Base-by-base conservation (phyloP, 2,113 vertebrate species). In the Leptodactylus fuscus region DNA sequence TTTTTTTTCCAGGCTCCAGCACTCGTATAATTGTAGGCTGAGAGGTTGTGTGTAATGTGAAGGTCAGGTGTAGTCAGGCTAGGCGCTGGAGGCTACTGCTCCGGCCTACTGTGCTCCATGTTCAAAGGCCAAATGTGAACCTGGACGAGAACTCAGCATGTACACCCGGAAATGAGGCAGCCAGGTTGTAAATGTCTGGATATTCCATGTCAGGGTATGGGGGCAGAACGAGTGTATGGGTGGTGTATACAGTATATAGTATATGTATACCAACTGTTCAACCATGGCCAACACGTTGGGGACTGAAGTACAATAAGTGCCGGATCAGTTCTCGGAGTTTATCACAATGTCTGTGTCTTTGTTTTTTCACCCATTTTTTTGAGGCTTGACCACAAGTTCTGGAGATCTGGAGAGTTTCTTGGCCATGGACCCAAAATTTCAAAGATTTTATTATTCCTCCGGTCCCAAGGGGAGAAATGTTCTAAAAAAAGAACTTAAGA, bases 31-130 rank as follows among this genome's bases (percentile, higher is more conserved):
- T 80, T 78, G 74, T 60, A n/a, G 81, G 48, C 32, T 49, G 5
- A 41, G 87, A 89, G 87, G 88, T n/a, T 74, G 87, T 87, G 87
- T 87, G 77, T 73, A 86, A 81, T 71, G 60, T 53, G 48, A 70
- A 62, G 84, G 84, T 86, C 76, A 71, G 84, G 84, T 70, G 84
- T 36, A 81, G 65, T 70, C 24, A 85, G 83, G 16, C n/a, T 49
- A 85, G 18, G 48, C 4, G 83, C 83, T 85, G 48, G 83, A 80
- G 75, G 83, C 83, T 85, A 80, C 46, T 32, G 75, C n/a, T 48
- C 16, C 27, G 62, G 36, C 83, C 83, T 67, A 69, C 83, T 69
- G 75, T 78, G 83, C 38, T 70, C 11, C 36, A 85, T 53, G 74
- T 49, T 79, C 29, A 80, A 76, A 76, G 82, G 20, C 71, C 60